Base-by-base conservation (phyloP, 2,888 invertebrate genomes). In the Panzeria rudis region DNA sequence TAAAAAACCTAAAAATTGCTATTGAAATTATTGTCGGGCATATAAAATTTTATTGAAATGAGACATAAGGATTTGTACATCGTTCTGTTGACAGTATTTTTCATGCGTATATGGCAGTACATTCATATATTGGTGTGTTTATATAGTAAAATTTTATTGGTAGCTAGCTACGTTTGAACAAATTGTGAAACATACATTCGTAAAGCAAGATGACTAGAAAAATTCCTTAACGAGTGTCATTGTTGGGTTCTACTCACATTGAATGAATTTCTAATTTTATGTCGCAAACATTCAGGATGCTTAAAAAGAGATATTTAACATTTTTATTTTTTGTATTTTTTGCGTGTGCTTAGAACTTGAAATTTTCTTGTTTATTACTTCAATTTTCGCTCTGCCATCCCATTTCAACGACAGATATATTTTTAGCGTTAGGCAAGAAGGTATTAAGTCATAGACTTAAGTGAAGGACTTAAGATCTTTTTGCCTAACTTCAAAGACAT, bases 31-130 rank as follows among this genome's bases (percentile, higher is more conserved):
- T 61, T 68, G 66, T 64, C 35, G 66, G 59, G 64, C 71, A 44
- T 64, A 75, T 84, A 80, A 84, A 80, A 72, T 77, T 80, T 84
- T 84, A 84, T 84, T 84, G 68, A 80, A 80, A 84, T 76, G 54
- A 35, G 68, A 68, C 75, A 52, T 75, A 61, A 75, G 61, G 17
- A 75, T 75, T 75, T 75, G 61, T 32, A 44, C 44, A 41, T 17
- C 29, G 56, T 59, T 44, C 23, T 23, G 29, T 20, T 64, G 29
- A 8, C 25, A 25, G 20, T 2, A 5, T 50, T 59, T 61, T 35
- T 0, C 11, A 13, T 15, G 15, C 3, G 11, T 35, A 59, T 9
- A 35, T 7, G 35, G 32, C 9, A 17, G 2, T 61, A 8, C 8
- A n/a, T 1, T 6, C 8, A n/a, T 1, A 52, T 41, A 11, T 32